These are phyloP conservation scores for Esox niger DNA, from an alignment of 2,113 vertebrate genomes.

Conservation along the genomic window DNA sequence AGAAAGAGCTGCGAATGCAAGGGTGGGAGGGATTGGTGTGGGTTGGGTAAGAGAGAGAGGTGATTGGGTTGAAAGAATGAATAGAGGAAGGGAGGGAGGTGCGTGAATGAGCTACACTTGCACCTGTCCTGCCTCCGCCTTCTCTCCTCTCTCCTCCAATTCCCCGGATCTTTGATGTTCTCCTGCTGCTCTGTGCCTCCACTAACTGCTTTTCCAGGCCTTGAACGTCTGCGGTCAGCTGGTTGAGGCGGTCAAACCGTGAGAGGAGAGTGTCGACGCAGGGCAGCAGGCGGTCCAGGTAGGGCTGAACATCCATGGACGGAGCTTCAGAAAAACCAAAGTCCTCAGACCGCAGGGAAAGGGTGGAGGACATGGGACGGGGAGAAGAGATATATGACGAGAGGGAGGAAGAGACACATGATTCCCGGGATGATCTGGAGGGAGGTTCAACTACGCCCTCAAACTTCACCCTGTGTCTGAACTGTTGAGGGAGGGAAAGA, in stretches of 20 bases:
- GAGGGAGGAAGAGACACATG: conserved; percentile 32
- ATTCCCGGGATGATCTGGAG: conserved; percentile 66
- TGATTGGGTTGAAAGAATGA: conserved; percentile 17
- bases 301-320: conserved; percentile 45
- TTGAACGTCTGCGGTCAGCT: conserved; percentile 62
- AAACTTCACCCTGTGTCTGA: conserved; percentile 80
- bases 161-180: conserved; percentile 24
- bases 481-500: conserved; percentile 54
- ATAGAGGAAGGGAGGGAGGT: conserved; percentile 27
- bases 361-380: conserved; percentile 39
- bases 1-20: conserved; percentile 52
- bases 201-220: conserved; percentile 65
- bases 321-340: conserved; percentile 26
- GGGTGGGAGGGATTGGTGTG: conserved; percentile 21
- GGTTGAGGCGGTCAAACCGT: conserved; percentile 71
- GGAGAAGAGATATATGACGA: conserved; percentile 57
- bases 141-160: neutral
- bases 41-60: conserved; percentile 7
- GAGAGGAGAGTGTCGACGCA: conserved; percentile 58
- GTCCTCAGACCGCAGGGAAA: conserved; percentile 64
- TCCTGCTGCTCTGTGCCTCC: conserved; percentile 52
- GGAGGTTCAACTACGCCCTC: conserved; percentile 70
- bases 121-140: neutral
- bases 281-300: conserved; percentile 67
- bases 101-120: conserved; percentile 7